Percentiles rank a stretch among this genome's conserved stretches.
Conservation (phyloP, 2,797 vertebrate species). For the Channallabes apus region DNA sequence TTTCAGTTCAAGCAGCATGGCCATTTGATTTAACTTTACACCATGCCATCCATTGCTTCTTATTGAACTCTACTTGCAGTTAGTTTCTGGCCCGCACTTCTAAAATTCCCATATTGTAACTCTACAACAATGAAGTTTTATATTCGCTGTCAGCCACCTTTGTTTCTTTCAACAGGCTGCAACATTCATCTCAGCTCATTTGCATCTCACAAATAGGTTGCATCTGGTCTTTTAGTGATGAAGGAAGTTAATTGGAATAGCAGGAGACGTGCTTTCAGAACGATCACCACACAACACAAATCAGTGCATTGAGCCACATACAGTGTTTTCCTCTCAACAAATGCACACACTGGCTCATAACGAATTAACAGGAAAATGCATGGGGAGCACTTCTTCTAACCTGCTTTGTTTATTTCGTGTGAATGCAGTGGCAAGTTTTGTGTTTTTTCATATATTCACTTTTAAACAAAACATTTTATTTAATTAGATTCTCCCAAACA, state of each 20-base stretch:
- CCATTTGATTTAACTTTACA: conserved; percentile 45
- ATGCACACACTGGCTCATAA: conserved; percentile 12
- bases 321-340: conserved; percentile 22
- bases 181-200: conserved; percentile 43
- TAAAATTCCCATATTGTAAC: conserved; percentile 34
- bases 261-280: conserved; percentile 43
- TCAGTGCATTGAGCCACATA: conserved; percentile 58
- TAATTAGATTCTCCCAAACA: not conserved
- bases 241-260: conserved; percentile 53
- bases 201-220: conserved; percentile 50
- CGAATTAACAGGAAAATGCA: conserved; percentile 22
- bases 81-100: conserved; percentile 36
- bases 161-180: conserved; percentile 37
- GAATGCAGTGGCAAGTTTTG: conserved; percentile 43
- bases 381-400: not conserved
- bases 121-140: conserved; percentile 35
- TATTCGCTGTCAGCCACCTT: conserved; percentile 36
- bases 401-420: conserved; percentile 2
- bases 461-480: no score
- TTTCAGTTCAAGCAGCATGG: conserved; percentile 32
- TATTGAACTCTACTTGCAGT: conserved; percentile 38
- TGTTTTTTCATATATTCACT: not conserved
- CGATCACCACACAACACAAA: conserved; percentile 50
- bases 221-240: conserved; percentile 48
- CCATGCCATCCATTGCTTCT: conserved; percentile 28